These are phyloP conservation scores for Thunnus albacares DNA, from an alignment of 2,797 vertebrate genomes.

Conservation along the genomic window DNA sequence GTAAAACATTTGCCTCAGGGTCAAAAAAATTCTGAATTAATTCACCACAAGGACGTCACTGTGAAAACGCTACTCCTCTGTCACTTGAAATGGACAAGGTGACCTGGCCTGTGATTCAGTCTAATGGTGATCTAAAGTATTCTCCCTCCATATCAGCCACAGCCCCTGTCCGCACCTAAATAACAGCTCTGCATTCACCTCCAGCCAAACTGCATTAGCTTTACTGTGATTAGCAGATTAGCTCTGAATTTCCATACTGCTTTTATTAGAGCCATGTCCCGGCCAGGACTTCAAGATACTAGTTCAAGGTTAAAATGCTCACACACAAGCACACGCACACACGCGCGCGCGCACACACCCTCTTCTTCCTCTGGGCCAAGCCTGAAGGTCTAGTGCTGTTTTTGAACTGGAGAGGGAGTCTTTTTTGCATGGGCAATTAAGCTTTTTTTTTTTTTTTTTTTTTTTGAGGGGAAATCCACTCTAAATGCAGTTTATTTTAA, in stretches of 20 bases:
- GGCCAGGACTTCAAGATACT: slow-evolving; percentile 61
- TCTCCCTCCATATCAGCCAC: slow-evolving; percentile 33
- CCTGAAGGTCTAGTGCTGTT: slow-evolving; percentile 39
- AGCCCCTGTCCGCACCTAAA: slow-evolving; percentile 59
- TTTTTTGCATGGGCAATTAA: slow-evolving; percentile 31
- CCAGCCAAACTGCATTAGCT: slow-evolving; percentile 79
- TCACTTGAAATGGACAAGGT: slow-evolving; percentile 66
- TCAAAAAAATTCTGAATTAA: not conserved
- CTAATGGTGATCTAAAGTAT: slow-evolving; percentile 65
- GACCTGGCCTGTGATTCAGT: slow-evolving; percentile 59
- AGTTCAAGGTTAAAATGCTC: slow-evolving; percentile 79
- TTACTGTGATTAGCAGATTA: slow-evolving; percentile 79
- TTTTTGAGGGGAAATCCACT: slow-evolving; percentile 34
- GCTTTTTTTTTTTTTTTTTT: slow-evolving; percentile 12
- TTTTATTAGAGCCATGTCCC: slow-evolving; percentile 75
- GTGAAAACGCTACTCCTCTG: slow-evolving; percentile 29
- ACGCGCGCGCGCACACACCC: slow-evolving; percentile 9
- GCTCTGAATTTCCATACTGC: slow-evolving; percentile 77
- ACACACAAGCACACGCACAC: not conserved
- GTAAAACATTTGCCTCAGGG: not conserved
- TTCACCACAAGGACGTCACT: not conserved
- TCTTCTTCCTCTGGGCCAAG: slow-evolving; percentile 37
- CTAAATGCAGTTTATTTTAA: slow-evolving; percentile 58
- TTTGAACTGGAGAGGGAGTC: slow-evolving; percentile 39
- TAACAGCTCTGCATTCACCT: slow-evolving; percentile 73